Conservation (phyloP, 2,888 invertebrate genomes). For the Tholera decimalis region DNA sequence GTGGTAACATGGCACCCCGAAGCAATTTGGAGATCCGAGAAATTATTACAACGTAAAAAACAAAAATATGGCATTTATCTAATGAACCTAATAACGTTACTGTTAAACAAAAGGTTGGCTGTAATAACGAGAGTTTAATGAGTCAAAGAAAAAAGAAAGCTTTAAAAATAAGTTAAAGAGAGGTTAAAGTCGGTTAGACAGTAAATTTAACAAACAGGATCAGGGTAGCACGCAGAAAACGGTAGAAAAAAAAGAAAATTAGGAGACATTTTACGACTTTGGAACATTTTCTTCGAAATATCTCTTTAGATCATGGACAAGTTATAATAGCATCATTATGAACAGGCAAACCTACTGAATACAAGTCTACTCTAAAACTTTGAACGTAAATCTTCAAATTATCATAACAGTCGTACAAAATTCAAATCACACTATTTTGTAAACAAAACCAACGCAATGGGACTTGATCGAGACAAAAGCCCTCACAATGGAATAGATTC, state of each 20-base stretch:
- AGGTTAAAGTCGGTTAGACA: constrained; percentile 45
- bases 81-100: constrained; percentile 50
- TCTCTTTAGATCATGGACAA: constrained; percentile 8
- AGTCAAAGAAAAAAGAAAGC: constrained; percentile 42
- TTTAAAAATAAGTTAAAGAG: constrained; percentile 43
- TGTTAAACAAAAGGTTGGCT: constrained; percentile 44
- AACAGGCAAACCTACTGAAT: background rate
- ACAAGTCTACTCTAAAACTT: background rate
- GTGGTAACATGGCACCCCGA: constrained; percentile 26
- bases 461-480: constrained; percentile 15
- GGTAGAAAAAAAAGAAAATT: constrained; percentile 36
- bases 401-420: background rate
- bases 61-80: constrained; percentile 57
- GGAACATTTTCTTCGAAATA: background rate
- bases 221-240: constrained; percentile 20
- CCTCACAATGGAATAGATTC: constrained; percentile 15
- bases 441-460: constrained; percentile 10
- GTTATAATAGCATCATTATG: constrained; percentile 19
- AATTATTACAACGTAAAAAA: constrained; percentile 52
- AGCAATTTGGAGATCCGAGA: constrained; percentile 44
- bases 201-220: constrained; percentile 51
- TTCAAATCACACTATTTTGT: background rate
- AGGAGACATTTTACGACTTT: constrained; percentile 32
- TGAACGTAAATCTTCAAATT: constrained; percentile 1
- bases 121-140: constrained; percentile 57